These are phyloP conservation scores for Calliopum simillimum DNA, from an alignment of 2,888 invertebrate genomes.

Conservation along the genomic window DNA sequence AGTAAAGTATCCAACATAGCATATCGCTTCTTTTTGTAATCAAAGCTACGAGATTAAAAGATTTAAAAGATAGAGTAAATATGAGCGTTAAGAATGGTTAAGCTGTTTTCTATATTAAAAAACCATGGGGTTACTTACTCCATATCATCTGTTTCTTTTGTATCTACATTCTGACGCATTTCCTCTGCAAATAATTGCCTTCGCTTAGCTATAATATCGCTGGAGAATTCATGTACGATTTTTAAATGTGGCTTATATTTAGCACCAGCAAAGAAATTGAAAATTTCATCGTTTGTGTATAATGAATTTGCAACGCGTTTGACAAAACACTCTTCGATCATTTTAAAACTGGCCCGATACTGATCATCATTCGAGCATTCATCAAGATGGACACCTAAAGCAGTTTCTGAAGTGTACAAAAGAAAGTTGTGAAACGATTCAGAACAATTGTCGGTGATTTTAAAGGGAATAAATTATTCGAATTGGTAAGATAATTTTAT, in stretches of 20 bases:
- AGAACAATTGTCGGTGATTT: not conserved
- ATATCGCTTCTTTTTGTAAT: slow-evolving; percentile 52
- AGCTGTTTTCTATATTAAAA: not conserved
- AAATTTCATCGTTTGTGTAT: slow-evolving; percentile 45
- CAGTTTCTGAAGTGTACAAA: slow-evolving; percentile 52
- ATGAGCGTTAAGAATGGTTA: not conserved
- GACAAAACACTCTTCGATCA: slow-evolving; percentile 49
- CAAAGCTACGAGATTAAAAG: slow-evolving; percentile 42
- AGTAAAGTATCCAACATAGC: slow-evolving; percentile 58
- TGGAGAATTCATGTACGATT: slow-evolving; percentile 56
- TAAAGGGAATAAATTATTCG: not conserved
- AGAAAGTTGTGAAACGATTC: not conserved
- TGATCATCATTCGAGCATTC: slow-evolving; percentile 51
- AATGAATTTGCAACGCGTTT: slow-evolving; percentile 54
- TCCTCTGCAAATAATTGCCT: slow-evolving; percentile 48
- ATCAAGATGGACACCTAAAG: slow-evolving; percentile 54
- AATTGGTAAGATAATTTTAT: not conserved
- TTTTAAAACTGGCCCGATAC: slow-evolving; percentile 51
- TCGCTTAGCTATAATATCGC: slow-evolving; percentile 58
- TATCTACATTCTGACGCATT: slow-evolving; percentile 21
- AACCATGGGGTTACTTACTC: slow-evolving; percentile 41
- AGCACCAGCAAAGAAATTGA: slow-evolving; percentile 45
- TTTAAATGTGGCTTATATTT: slow-evolving; percentile 46
- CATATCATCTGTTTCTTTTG: slow-evolving; percentile 44
- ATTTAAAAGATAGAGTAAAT: not conserved